Conservation (phyloP, 2,888 invertebrate genomes). For the Stenurella melanura region DNA sequence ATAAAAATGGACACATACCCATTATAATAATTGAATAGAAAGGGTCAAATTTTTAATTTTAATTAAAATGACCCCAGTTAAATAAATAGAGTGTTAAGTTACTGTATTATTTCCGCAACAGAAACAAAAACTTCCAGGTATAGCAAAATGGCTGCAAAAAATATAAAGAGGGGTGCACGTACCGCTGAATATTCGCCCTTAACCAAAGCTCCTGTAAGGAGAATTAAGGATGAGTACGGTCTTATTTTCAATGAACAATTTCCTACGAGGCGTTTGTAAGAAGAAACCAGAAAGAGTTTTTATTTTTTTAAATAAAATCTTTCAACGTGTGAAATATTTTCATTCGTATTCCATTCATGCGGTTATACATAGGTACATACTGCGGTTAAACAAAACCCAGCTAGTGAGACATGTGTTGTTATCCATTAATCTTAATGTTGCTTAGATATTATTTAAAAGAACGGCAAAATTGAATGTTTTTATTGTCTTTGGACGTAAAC, state of each 20-base stretch:
- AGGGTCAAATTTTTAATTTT: slow-evolving; percentile 61
- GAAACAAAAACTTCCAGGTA: slow-evolving; percentile 61
- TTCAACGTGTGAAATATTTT: slow-evolving; percentile 24
- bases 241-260: slow-evolving; percentile 39
- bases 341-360: not conserved
- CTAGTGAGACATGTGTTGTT: too few relatives aligned
- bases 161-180: slow-evolving; percentile 47
- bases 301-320: slow-evolving; percentile 37
- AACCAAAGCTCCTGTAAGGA: slow-evolving; percentile 7
- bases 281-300: slow-evolving; percentile 29
- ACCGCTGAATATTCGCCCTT: slow-evolving; percentile 34
- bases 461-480: too few relatives aligned
- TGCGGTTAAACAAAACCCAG: too few relatives aligned
- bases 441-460: too few relatives aligned
- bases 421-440: too few relatives aligned
- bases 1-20: slow-evolving; percentile 55
- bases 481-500: too few relatives aligned
- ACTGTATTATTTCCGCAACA: slow-evolving; percentile 57
- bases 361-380: too few relatives aligned
- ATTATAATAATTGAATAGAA: slow-evolving; percentile 45
- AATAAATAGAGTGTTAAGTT: slow-evolving; percentile 64
- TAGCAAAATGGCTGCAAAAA: slow-evolving; percentile 58
- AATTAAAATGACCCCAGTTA: slow-evolving; percentile 63
- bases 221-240: slow-evolving; percentile 21
- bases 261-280: slow-evolving; percentile 11